phyloP scores from a whole-genome alignment of 2,797 vertebrate species.

The Numenius phaeopus region DNA sequence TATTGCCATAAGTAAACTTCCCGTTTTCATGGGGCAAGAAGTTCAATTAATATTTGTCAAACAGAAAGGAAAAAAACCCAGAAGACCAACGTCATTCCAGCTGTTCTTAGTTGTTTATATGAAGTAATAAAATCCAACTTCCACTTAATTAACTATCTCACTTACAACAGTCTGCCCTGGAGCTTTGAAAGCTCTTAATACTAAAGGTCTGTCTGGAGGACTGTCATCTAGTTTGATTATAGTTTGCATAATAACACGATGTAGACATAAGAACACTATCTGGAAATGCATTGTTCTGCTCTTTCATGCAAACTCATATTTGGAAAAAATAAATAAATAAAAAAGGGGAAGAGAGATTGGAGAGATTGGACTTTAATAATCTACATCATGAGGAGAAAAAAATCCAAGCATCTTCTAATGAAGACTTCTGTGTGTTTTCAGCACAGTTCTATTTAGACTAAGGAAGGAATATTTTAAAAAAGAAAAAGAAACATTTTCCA shows the following conservation, averaged over 20 bases:
- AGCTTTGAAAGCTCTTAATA: not conserved
- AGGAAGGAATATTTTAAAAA: not conserved
- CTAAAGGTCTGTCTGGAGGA: not conserved
- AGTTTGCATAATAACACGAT: conserved; percentile 8
- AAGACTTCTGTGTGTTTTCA: not conserved
- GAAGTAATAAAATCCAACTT: conserved; percentile 14
- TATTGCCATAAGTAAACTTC: not conserved
- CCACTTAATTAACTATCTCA: conserved; percentile 17
- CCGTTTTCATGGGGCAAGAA: not conserved
- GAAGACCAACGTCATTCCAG: not conserved
- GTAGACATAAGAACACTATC: not conserved
- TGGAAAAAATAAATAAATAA: not conserved
- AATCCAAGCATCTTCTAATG: not conserved
- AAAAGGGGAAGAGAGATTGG: not conserved
- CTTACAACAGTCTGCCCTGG: not conserved
- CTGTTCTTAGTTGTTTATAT: not conserved
- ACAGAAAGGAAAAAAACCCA: not conserved
- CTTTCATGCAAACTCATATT: not conserved
- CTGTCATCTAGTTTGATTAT: conserved; percentile 23
- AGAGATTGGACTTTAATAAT: not conserved
- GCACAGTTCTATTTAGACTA: not conserved
- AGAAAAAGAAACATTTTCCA: not conserved
- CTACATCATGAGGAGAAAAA: not conserved
- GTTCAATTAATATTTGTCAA: not conserved
- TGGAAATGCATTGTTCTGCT: not conserved